phyloP scores from a whole-genome alignment of 2,113 vertebrate genomes.

The Nycticorax nycticorax region DNA sequence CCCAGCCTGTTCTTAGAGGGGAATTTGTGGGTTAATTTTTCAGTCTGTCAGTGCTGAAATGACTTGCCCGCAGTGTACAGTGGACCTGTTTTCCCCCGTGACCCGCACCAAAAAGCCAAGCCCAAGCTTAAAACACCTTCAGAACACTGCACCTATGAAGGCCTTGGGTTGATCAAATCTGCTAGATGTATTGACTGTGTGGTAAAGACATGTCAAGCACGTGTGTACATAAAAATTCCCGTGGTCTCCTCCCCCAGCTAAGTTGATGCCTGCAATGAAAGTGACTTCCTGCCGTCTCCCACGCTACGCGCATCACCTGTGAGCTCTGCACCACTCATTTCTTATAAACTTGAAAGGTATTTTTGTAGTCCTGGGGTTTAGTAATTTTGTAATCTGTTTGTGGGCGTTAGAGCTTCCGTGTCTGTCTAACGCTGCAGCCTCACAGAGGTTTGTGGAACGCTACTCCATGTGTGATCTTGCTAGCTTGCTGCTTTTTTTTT shows the following conservation, averaged over 20 bases:
- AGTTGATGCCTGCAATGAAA: not conserved
- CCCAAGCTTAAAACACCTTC: not conserved
- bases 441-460: not conserved
- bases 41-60: not conserved
- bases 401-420: not conserved
- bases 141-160: not conserved
- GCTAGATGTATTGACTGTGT: not conserved
- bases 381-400: not conserved
- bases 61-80: not conserved
- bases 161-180: not conserved
- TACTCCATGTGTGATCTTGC: not conserved
- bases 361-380: not conserved
- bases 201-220: not conserved
- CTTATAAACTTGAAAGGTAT: not conserved
- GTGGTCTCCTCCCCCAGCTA: not conserved
- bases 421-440: not conserved
- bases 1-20: not conserved
- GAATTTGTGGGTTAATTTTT: not conserved
- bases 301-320: not conserved
- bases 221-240: not conserved
- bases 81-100: rapidly evolving
- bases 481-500: not conserved
- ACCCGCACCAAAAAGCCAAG: not conserved
- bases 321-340: not conserved
- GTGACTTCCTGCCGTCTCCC: not conserved